Conservation (phyloP, 2,797 vertebrate genomes). For the Artibeus jamaicensis region DNA sequence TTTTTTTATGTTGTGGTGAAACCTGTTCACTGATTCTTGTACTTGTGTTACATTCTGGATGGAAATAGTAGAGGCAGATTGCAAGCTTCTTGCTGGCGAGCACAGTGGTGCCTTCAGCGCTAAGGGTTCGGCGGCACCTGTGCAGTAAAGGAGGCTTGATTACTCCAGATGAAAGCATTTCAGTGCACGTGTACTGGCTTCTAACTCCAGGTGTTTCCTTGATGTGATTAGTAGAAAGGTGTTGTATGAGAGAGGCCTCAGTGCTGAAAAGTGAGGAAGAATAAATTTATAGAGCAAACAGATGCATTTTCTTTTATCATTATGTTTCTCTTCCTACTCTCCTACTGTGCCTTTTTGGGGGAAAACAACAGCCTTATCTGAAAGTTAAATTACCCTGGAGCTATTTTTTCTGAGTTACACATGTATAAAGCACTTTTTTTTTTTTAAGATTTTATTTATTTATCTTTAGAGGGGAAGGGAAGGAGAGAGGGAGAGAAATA, state of each 20-base stretch:
- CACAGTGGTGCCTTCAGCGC: background rate
- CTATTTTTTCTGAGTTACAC: background rate
- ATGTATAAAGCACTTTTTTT: background rate
- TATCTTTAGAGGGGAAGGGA: too few relatives aligned
- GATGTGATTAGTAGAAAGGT: background rate
- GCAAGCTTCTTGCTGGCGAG: background rate
- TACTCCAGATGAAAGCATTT: background rate
- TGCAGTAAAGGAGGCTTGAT: background rate
- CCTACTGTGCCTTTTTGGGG: background rate
- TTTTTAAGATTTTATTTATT: too few relatives aligned
- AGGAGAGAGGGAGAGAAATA: too few relatives aligned
- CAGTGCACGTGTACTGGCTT: background rate
- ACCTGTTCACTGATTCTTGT: background rate
- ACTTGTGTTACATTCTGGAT: background rate
- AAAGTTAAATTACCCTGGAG: slow-evolving; percentile 5
- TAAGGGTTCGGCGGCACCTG: background rate
- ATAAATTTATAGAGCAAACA: background rate
- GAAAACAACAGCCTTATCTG: background rate
- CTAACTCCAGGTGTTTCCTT: background rate
- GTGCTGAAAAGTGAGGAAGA: background rate
- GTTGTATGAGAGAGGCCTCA: background rate
- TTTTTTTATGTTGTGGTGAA: background rate
- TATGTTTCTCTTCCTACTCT: background rate
- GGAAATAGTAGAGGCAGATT: background rate
- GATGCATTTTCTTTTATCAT: background rate